A percentile compares a stretch with the other conserved stretches of the same genome.
Conservation (phyloP, 2,888 invertebrate species). For the Conomelus anceps region DNA sequence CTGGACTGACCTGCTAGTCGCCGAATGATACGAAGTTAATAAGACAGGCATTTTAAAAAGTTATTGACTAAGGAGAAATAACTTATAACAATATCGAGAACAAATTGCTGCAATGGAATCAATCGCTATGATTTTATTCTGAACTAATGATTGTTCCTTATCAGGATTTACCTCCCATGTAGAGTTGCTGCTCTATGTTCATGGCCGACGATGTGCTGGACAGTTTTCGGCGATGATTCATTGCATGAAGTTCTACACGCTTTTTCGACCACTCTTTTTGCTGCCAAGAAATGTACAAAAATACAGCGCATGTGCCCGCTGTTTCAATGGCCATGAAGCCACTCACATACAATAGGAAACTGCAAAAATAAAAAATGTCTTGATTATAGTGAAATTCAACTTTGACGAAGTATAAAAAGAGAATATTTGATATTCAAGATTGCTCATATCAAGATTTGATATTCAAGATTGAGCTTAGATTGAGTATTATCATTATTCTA, state of each 20-base stretch:
- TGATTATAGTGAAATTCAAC: neutral
- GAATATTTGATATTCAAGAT: neutral
- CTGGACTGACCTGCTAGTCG: no score
- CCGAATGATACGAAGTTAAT: no score
- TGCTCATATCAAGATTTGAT: no score
- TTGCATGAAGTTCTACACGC: slow-evolving; percentile 30
- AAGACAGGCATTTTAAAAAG: no score
- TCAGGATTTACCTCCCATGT: slow-evolving; percentile 29
- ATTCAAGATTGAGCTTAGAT: no score
- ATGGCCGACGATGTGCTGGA: slow-evolving; percentile 28
- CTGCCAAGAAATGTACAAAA: slow-evolving; percentile 76
- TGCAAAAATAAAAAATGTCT: slow-evolving; percentile 38
- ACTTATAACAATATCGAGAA: no score
- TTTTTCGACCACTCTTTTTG: slow-evolving; percentile 43
- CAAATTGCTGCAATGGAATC: no score
- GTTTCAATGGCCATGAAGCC: slow-evolving; percentile 79
- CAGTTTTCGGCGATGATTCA: slow-evolving; percentile 30
- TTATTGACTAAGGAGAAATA: no score
- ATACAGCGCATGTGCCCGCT: slow-evolving; percentile 79
- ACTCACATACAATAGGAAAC: slow-evolving; percentile 76
- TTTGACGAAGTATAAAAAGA: neutral
- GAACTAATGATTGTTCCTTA: no score
- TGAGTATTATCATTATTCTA: no score
- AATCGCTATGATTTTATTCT: no score
- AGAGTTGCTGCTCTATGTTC: slow-evolving; percentile 28